Conservation (phyloP, 1,140 invertebrate genomes). For the Papilio xuthus region DNA sequence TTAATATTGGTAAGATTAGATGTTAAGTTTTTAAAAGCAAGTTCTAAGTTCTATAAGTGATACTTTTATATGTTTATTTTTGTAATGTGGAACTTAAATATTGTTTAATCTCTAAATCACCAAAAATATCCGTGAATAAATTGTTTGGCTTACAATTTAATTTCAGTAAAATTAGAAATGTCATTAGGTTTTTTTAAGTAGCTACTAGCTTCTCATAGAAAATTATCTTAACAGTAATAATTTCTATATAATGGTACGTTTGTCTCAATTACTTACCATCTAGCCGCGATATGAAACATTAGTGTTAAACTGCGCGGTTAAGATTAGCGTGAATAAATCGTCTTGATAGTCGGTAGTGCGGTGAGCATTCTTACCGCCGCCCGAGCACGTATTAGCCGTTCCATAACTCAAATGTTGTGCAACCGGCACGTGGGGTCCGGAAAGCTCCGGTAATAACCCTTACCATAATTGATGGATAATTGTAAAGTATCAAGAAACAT, state of each 20-base stretch:
- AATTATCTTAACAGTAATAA: neutral
- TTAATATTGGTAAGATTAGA: too few species aligned
- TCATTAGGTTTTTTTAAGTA: too few species aligned
- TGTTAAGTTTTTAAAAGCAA: too few species aligned
- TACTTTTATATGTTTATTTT: too few species aligned
- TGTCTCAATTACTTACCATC: constrained; percentile 21
- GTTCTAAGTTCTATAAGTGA: too few species aligned
- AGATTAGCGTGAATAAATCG: constrained; percentile 62
- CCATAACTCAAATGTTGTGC: constrained; percentile 69
- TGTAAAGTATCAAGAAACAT: constrained; percentile 37
- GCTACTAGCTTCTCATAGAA: neutral
- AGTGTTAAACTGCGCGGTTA: constrained; percentile 44
- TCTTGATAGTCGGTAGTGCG: constrained; percentile 45
- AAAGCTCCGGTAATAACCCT: constrained; percentile 63
- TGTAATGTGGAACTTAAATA: too few species aligned
- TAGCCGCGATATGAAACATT: constrained; percentile 17
- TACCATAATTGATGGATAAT: constrained; percentile 60
- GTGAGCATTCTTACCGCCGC: constrained; percentile 57
- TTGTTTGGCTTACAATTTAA: too few species aligned
- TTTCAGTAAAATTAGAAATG: too few species aligned
- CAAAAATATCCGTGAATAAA: too few species aligned
- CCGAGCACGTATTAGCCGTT: constrained; percentile 64
- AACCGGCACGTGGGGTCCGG: constrained; percentile 63
- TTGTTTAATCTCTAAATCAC: too few species aligned
- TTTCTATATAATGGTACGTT: constrained; percentile 12